Evolutionary conservation across 2,888 invertebrate genomes (phyloP), one percentile per base, ranked within the genome.

Genomic region (Tenthredo livida): DNA sequence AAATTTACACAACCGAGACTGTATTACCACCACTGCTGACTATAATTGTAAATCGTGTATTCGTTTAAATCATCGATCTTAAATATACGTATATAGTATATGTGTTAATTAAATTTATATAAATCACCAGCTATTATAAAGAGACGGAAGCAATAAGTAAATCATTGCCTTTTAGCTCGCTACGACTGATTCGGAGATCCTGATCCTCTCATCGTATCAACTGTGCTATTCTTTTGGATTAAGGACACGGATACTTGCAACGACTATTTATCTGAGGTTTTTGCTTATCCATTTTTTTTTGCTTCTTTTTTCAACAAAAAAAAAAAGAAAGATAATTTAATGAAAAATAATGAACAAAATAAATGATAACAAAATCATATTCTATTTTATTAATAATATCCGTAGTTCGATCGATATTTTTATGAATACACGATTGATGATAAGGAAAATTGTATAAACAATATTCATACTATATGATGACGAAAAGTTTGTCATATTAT

Each of bases 131-230:
- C 15, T 87, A 47, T 77, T 77, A 84, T 75, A 40, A 77, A 61
- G 54, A 86, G 84, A 75, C 15, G 10, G 21, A 75, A 70, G 82
- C 61, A 67, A 72, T 33, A 65, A 73, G 72, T 54, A n/a, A 65
- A 86, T 82, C 73, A 72, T 86, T 87, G 86, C 85, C 80, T 87
- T 87, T 85, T 86, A 87, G 86, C 87, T 85, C 84, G 84, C 86
- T 87, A 87, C 67, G 87, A 87, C 85, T 87, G 86, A 87, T 84
- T 82, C 61, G 84, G 43, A 70, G 80, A 50, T 54, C 50, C 78
- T 37, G 40, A n/a, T n/a, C n/a, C 67, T 80, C 25, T 83, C 78
- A 15, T 50, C 78, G 47, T 47, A 40, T 67, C 82, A 33, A 67
- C 78, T 65, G 33, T 65, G 33, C 84, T 21, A 65, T 65, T 78